These are phyloP conservation scores for Cygnus buccinator DNA, from an alignment of 2,113 vertebrate species.

Conservation along the genomic window DNA sequence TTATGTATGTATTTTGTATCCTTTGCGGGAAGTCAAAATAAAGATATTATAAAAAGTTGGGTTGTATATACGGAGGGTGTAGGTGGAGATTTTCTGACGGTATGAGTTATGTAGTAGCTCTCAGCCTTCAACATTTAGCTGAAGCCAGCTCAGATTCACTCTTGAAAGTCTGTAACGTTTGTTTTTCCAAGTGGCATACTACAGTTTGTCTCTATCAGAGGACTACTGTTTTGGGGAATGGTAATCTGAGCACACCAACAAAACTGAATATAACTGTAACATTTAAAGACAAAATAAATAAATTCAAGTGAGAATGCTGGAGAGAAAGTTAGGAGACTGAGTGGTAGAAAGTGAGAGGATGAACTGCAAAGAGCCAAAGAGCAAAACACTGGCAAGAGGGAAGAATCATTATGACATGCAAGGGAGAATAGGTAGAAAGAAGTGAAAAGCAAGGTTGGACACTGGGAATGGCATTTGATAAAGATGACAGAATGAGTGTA, in stretches of 20 bases:
- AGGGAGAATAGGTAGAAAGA: background rate
- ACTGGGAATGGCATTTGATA: background rate
- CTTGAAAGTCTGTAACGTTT: background rate
- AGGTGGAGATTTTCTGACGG: background rate
- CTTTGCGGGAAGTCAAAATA: background rate
- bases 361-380: background rate
- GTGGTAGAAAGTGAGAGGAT: background rate
- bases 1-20: background rate
- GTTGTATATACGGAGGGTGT: background rate
- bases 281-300: background rate
- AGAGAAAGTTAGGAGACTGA: background rate
- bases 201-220: background rate
- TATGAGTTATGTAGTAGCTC: background rate
- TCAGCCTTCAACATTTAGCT: background rate
- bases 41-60: background rate
- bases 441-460: background rate
- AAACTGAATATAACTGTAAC: background rate
- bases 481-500: background rate
- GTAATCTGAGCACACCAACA: background rate
- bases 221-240: background rate
- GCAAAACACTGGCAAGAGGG: background rate
- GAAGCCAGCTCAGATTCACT: background rate
- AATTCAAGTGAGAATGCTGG: background rate
- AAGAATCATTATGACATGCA: accelerated
- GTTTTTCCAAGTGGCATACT: background rate